Base-by-base conservation (phyloP, 2,113 vertebrate genomes). In the Fregata magnificens region DNA sequence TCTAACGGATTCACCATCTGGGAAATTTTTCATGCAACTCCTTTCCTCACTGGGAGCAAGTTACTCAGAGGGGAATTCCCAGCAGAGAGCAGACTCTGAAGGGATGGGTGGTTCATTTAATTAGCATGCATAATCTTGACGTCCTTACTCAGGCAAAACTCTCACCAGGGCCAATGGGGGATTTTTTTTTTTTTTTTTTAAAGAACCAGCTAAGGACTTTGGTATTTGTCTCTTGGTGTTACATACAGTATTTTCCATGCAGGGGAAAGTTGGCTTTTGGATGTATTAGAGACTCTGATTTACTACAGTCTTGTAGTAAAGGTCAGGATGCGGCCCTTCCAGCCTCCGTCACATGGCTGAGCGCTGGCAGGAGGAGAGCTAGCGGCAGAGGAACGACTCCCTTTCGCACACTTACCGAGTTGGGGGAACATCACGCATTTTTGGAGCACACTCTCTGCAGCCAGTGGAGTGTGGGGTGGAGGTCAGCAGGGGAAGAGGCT, bases 1-100 rank as follows among this genome's bases (percentile, higher is more conserved):
- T 96, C 94, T 85, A 96, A 96, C 93, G 82, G 94, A 95, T 96
- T 95, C 86, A 91, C 96, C 96, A 97, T 97, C 96, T 97, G 97
- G 97, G 95, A 96, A 92, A 96, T 96, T 94, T 89, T 95, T 97
- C 97, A 97, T 96, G 94, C 95, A 95, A 77, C 87, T 94, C 91
- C 74, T 96, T 95, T 73, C 78, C 96, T 97, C 94, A 65, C 86
- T 95, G 96, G 96, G 95, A 97, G 86, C 96, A 94, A 95, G 91
- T 95, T 95, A 94, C 95, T 97, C 94, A 65, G 96, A 94, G 86
- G 96, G 96, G 96, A 97, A 96, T 95, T 97, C 96, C 96, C 95
- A 96, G 94, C 74, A 69, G 94, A 97, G 89, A 95, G 89, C 78
- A 25, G 86, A 8, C 93, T 93, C 94, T 91, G 95, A 96, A 95